Evolutionary conservation across 2,888 invertebrate genomes (phyloP).

Genomic region (Cataglyphis albicans): DNA sequence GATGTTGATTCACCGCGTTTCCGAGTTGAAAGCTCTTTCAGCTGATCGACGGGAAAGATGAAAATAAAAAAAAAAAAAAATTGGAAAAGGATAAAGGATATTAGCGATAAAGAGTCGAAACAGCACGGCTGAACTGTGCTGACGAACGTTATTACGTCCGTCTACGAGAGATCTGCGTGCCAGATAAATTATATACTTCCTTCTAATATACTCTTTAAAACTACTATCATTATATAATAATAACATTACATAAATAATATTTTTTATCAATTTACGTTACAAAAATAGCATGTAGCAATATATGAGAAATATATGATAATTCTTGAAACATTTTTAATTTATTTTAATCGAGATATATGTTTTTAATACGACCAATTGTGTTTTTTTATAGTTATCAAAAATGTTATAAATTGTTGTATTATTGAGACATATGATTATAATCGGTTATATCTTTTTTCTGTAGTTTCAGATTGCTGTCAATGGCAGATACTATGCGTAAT

Average conservation of each 20-base stretch:
- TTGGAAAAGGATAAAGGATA: conserved; percentile 23
- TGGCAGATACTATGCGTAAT: background rate
- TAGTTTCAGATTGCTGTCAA: background rate
- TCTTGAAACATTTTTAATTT: background rate
- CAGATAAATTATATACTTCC: background rate
- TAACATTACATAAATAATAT: background rate
- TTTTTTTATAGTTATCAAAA: background rate
- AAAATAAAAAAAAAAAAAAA: conserved; percentile 47
- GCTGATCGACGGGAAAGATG: conserved; percentile 56
- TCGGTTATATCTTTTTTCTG: background rate
- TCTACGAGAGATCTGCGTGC: conserved; percentile 12
- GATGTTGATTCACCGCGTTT: conserved; percentile 67
- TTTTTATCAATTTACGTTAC: background rate
- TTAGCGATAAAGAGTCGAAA: conserved; percentile 27
- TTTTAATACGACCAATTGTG: background rate
- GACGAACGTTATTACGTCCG: conserved; percentile 10
- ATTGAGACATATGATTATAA: background rate
- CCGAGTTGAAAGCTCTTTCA: conserved; percentile 68
- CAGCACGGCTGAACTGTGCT: background rate
- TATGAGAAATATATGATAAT: background rate
- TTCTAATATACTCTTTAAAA: background rate
- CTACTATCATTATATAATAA: background rate
- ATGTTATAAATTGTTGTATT: background rate
- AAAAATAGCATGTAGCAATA: background rate
- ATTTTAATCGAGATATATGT: background rate